Base-by-base conservation (phyloP, 2,113 vertebrate species). In the Grus americana region DNA sequence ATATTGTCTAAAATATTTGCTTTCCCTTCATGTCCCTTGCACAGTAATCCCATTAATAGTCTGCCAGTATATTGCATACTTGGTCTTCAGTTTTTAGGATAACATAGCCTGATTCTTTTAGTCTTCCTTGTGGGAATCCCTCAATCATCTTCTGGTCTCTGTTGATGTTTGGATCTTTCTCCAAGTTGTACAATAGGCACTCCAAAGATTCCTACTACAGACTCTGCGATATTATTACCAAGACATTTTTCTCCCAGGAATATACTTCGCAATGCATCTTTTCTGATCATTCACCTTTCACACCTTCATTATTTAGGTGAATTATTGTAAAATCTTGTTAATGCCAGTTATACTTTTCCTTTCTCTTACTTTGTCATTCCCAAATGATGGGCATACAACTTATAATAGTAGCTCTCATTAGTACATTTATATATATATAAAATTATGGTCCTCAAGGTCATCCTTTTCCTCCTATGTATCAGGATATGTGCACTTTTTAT, bases 191-290 rank as follows among this genome's bases (percentile, higher is more conserved):
- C 12, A 63, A 24, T 17, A 82, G 19, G 2, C 21, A 50, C 26
- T 79, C 30, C 30, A 61, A 75, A 74, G 29, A 54, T 44, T 6
- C 6, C 8, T 58, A 8, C 12, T 62, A 32, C 18, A 40, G 4
- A n/a, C 14, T 30, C 38, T 75, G 47, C 4, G 32, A 19, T 54
- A 50, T 27, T 65, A 57, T 50, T 70, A 46, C 9, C 9, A 65
- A 59, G 6, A 24, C 2, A 40, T 74, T 83, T 54, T 61, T 84
- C 26, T 68, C 7, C 18, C 49, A 23, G 14, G 16, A 58, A 46
- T 40, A 22, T 49, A 38, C 12, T 50, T 16, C 3, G 0, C 0
- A 0, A 34, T 32, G 16, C 4, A 36, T 58, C 32, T 68, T 93
- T 68, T 80, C 46, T 76, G 15, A 44, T 47, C 18, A 14, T 62